These are phyloP conservation scores for Porites cylindrica DNA, from an alignment of 92 coral and sea anemone species.

Conservation along the genomic window DNA sequence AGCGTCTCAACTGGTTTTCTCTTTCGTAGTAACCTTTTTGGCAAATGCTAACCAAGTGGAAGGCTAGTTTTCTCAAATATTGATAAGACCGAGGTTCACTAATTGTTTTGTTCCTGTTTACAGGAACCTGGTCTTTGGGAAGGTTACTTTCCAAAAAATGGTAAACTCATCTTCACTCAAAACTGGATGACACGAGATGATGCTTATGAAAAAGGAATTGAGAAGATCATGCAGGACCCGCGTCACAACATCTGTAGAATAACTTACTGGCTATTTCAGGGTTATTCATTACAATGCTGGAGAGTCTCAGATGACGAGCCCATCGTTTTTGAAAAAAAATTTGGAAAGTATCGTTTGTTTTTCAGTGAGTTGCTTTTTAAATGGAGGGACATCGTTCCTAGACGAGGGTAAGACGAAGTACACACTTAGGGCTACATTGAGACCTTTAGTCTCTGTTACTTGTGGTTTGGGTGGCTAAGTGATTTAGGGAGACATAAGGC, in stretches of 20 bases:
- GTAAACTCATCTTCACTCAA: not conserved
- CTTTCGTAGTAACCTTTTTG: too few relatives aligned
- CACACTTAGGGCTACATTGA: too few relatives aligned
- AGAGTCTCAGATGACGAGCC: not conserved
- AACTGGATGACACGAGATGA: conserved; percentile 8
- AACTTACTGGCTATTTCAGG: not conserved
- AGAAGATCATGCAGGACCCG: conserved; percentile 36
- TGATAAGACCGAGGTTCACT: not conserved
- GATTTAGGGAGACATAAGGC: too few relatives aligned
- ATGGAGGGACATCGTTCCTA: not conserved
- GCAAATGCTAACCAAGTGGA: too few relatives aligned
- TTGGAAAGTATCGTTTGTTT: not conserved
- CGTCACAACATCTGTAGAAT: conserved; percentile 33
- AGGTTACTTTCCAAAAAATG: not conserved
- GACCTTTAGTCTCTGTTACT: too few relatives aligned
- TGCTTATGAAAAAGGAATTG: conserved; percentile 42
- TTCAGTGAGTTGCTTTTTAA: not conserved
- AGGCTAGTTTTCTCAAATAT: not conserved
- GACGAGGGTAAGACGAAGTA: too few relatives aligned
- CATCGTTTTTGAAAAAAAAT: not conserved
- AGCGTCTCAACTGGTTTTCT: too few relatives aligned
- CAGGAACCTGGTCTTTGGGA: not conserved
- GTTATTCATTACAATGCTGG: not conserved
- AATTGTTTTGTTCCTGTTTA: not conserved
- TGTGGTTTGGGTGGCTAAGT: too few relatives aligned